Base-by-base conservation (phyloP, 2,888 invertebrate species). In the Dyspetes luteomarginatus region DNA sequence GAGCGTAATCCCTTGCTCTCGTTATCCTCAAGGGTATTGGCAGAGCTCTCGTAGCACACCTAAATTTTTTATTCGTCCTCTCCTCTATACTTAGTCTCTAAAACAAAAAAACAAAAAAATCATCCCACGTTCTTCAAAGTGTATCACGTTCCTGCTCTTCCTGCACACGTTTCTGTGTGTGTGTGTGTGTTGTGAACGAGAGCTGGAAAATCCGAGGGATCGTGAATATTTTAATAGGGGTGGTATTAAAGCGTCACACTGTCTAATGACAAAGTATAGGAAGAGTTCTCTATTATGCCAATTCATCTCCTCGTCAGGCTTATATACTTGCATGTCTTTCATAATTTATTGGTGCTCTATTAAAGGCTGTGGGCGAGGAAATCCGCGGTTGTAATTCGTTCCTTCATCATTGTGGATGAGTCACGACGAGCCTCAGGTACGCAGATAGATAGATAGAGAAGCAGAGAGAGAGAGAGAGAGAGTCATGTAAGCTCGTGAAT, bases 211-310 rank as follows among this genome's bases (percentile, higher is more conserved):
- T 30, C 15, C 45, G 9, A 7, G 64, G 45, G 12, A 52, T 60
- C 15, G 30, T 80, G 67, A 82, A 83, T 80, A 79, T 67, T 83
- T 82, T 28, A 82, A 75, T 5, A 19, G 52, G n/a, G 48, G 55
- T 17, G 19, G 55, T 15, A 62, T 80, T 75, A 68, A 72, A 50
- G 41, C 62, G 43, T 79, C 65, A 56, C 65, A 17, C 55, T 58
- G 41, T 69, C 45, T 80, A 65, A 74, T 67, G 71, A 65, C 52
- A 69, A 81, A 52, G 26, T 52, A 64, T 12, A 52, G 28, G 55
- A 41, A 50, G 55, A 64, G 45, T 64, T 26, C 48, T 30, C 43
- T 65, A 36, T 60, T 55, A 76, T 64, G 55, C 48, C 26, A 52
- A 82, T 83, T 82, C 36, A 78, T 64, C 26, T n/a, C 62, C 58